Conservation (phyloP, 2,888 invertebrate species). For the Callyntrura sp. region DNA sequence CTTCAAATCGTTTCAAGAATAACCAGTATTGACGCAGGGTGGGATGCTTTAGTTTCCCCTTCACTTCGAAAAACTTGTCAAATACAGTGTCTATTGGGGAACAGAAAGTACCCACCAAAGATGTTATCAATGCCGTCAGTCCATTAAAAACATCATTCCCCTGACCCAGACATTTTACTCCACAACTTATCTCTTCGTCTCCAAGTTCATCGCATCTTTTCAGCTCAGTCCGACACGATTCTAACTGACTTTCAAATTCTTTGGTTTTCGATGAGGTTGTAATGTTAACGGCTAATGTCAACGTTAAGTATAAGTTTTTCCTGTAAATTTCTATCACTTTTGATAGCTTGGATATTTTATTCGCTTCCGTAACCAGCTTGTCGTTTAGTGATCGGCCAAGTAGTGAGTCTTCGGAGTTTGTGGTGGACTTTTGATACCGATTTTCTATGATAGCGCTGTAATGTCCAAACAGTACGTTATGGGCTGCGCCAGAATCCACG, state of each 20-base stretch:
- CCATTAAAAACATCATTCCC: not conserved
- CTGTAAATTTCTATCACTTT: conserved; percentile 27
- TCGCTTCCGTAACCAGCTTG: not conserved
- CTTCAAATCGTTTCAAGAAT: conserved; percentile 23
- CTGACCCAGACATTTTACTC: conserved; percentile 33
- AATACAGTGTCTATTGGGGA: conserved; percentile 27
- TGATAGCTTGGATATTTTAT: not conserved
- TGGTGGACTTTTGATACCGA: not conserved
- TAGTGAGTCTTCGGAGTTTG: not conserved
- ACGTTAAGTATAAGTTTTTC: conserved; percentile 13
- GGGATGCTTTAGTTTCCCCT: not conserved
- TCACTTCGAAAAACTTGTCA: conserved; percentile 29
- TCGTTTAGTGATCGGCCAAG: not conserved
- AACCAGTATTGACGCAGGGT: conserved; percentile 10
- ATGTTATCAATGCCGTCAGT: not conserved
- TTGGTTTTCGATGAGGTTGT: not conserved
- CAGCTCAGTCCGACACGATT: conserved; percentile 14
- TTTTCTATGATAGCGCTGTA: conserved; percentile 45
- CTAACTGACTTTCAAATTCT: conserved; percentile 2
- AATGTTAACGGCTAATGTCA: conserved; percentile 6
- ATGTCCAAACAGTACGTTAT: conserved; percentile 54
- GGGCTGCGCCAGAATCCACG: not conserved
- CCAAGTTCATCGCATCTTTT: conserved; percentile 14
- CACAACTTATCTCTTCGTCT: conserved; percentile 36
- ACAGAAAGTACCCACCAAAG: conserved; percentile 21